These are phyloP conservation scores for Trichomycterus rosablanca DNA, from an alignment of 2,113 vertebrate genomes.

Conservation along the genomic window DNA sequence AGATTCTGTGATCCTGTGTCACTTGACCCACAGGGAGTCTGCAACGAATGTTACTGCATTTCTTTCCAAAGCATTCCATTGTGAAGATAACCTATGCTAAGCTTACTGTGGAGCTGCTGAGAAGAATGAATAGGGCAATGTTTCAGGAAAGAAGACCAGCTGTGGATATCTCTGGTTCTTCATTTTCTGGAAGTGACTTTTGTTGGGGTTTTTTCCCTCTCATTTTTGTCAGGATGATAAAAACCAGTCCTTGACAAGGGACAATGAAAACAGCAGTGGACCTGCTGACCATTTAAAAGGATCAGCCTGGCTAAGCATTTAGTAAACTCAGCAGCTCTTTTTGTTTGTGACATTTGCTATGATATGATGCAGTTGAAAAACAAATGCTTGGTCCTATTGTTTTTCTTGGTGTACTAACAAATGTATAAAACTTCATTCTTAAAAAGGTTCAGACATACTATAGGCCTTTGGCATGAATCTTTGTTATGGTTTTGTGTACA, in stretches of 20 bases:
- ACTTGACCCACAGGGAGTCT: slow-evolving; percentile 52
- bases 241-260: slow-evolving; percentile 59
- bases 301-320: slow-evolving; percentile 47
- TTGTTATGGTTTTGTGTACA: no score
- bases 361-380: slow-evolving; percentile 74
- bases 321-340: slow-evolving; percentile 56
- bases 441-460: slow-evolving; percentile 10
- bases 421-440: background rate
- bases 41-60: slow-evolving; percentile 51
- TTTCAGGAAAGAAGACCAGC: slow-evolving; percentile 40
- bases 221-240: slow-evolving; percentile 72
- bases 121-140: slow-evolving; percentile 31
- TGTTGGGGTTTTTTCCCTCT: slow-evolving; percentile 64
- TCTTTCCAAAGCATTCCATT: slow-evolving; percentile 47
- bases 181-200: slow-evolving; percentile 30
- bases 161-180: slow-evolving; percentile 50
- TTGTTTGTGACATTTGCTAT: slow-evolving; percentile 56
- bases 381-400: slow-evolving; percentile 28
- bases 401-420: background rate
- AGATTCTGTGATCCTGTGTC: slow-evolving; percentile 42
- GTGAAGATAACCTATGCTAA: slow-evolving; percentile 45
- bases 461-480: background rate
- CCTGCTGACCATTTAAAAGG: slow-evolving; percentile 61
- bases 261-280: slow-evolving; percentile 57
- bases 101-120: slow-evolving; percentile 40